phyloP scores from a whole-genome alignment of 2,797 vertebrate genomes.

The Chrysocyon brachyurus region DNA sequence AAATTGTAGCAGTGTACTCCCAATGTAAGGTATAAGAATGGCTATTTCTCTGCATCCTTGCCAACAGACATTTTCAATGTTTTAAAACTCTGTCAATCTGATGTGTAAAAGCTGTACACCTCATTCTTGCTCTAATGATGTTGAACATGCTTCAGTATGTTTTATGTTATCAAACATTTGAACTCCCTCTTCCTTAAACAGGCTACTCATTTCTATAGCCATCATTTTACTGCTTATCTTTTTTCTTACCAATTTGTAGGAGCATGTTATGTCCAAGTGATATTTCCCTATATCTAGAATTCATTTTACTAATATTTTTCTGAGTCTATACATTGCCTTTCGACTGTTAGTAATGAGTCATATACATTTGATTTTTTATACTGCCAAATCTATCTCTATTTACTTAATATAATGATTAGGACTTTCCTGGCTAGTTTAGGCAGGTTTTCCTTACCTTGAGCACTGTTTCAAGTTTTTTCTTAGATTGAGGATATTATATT shows the following conservation, averaged over 20 bases:
- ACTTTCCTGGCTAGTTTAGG: background rate
- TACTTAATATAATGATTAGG: background rate
- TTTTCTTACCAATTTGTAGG: background rate
- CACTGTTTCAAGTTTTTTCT: background rate
- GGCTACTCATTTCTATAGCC: background rate
- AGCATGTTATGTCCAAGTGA: background rate
- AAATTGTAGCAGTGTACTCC: background rate
- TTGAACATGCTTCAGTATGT: background rate
- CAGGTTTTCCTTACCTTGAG: background rate
- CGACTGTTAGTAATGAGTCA: background rate
- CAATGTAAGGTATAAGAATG: background rate
- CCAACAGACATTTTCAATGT: background rate
- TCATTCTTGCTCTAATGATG: background rate
- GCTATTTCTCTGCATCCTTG: background rate
- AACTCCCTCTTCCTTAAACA: background rate
- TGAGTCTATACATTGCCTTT: background rate
- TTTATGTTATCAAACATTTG: background rate
- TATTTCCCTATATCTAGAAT: background rate
- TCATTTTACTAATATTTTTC: conserved; percentile 15
- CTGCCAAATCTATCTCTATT: background rate
- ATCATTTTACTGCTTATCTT: conserved; percentile 24
- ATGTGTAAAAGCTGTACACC: background rate
- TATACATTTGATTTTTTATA: background rate
- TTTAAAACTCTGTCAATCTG: background rate
- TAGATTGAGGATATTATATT: background rate